Evolutionary conservation across 1,140 invertebrate species (phyloP).

Genomic region (Ericerus pela): DNA sequence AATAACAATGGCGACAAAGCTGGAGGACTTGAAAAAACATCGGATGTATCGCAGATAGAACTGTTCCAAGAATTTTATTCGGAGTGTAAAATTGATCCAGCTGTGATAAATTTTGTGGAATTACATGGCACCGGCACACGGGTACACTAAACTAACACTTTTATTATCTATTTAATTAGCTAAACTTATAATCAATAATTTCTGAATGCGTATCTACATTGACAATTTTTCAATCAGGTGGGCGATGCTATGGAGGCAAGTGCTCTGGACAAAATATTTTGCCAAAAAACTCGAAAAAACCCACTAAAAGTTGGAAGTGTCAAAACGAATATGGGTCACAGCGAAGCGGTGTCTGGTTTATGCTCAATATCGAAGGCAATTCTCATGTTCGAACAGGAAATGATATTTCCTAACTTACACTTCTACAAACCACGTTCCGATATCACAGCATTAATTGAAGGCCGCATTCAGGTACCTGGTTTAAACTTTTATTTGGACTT

Average conservation of each 20-base stretch:
- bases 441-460: slow-evolving; percentile 35
- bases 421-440: slow-evolving; percentile 34
- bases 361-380: slow-evolving; percentile 65
- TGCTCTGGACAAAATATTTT: not conserved
- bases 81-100: not conserved
- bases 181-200: not conserved
- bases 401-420: slow-evolving; percentile 58
- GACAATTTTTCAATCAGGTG: not conserved
- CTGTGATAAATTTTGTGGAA: not conserved
- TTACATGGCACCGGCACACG: not conserved
- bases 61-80: slow-evolving; percentile 36
- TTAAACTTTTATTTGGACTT: slow-evolving; percentile 17
- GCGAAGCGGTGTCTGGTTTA: slow-evolving; percentile 73
- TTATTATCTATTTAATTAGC: not conserved
- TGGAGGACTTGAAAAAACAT: slow-evolving; percentile 63
- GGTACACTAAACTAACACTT: not conserved
- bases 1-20: slow-evolving; percentile 74
- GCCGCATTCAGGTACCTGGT: not conserved
- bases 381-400: slow-evolving; percentile 49
- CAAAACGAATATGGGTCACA: slow-evolving; percentile 62
- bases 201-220: not conserved
- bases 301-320: slow-evolving; percentile 56
- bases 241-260: slow-evolving; percentile 12
- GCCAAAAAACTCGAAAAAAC: slow-evolving; percentile 13
- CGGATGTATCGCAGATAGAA: slow-evolving; percentile 56